Evolutionary conservation across 1,140 invertebrate genomes (phyloP).

Genomic region (Ostrea edulis): DNA sequence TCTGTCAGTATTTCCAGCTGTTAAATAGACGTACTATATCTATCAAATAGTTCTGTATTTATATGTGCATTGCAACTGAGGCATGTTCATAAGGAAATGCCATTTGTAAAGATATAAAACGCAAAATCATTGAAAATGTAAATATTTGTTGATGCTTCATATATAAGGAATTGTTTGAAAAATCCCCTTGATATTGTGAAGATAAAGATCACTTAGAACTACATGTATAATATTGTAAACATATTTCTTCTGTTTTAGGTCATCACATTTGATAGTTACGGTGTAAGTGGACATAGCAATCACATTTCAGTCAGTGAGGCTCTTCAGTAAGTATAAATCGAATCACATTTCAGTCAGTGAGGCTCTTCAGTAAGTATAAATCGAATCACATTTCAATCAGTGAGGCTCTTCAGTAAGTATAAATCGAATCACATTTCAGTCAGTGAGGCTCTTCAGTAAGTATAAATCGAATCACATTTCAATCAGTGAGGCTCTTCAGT

Average conservation of each 20-base stretch:
- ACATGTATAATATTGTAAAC: not conserved
- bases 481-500: slow-evolving; percentile 57
- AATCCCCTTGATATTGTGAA: no score
- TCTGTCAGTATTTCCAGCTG: no score
- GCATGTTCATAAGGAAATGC: no score
- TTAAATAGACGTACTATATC: no score
- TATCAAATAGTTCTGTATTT: no score
- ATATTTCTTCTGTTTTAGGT: slow-evolving; percentile 78
- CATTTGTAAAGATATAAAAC: no score
- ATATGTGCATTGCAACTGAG: no score
- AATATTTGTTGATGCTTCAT: no score
- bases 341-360: slow-evolving; percentile 86
- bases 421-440: slow-evolving; percentile 87
- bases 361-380: slow-evolving; percentile 55
- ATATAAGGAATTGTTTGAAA: no score
- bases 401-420: slow-evolving; percentile 56
- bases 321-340: slow-evolving; percentile 55
- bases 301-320: slow-evolving; percentile 82
- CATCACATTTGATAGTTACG: slow-evolving; percentile 94
- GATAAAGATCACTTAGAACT: no score
- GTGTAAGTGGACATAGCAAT: slow-evolving; percentile 93
- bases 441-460: slow-evolving; percentile 56
- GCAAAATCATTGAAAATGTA: no score
- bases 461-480: slow-evolving; percentile 87
- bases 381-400: slow-evolving; percentile 87